Percentiles rank a stretch among this genome's conserved stretches.
phyloP scores from a whole-genome alignment of 2,797 vertebrate species.

The Kryptopterus vitreolus region DNA sequence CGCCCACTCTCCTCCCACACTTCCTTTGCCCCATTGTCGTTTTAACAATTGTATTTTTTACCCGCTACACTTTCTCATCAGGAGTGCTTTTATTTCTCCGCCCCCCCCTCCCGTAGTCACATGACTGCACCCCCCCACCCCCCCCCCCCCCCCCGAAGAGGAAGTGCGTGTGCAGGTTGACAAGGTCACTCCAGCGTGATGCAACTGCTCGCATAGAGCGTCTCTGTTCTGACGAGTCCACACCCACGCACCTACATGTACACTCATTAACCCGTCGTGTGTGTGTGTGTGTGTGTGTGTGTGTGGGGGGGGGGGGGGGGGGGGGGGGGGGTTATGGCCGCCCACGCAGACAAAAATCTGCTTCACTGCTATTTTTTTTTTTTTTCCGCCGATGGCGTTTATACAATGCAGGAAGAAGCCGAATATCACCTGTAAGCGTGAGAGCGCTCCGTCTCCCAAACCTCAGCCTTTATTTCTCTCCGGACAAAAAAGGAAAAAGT shows the following conservation, averaged over 20 bases:
- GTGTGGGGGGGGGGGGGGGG: background rate
- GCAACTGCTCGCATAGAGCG: constrained; percentile 37
- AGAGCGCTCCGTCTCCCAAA: too few relatives aligned
- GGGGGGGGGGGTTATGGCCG: constrained; percentile 5
- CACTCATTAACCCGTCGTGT: constrained; percentile 29
- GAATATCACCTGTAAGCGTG: too few relatives aligned
- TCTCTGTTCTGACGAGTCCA: constrained; percentile 42
- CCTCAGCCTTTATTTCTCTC: too few relatives aligned
- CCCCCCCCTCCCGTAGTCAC: too few relatives aligned
- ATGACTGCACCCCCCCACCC: too few relatives aligned
- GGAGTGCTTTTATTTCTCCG: background rate
- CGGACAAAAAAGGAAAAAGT: too few relatives aligned
- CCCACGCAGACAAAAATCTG: constrained; percentile 33
- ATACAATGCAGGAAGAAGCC: too few relatives aligned
- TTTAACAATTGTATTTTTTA: background rate
- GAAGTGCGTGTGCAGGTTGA: constrained; percentile 38
- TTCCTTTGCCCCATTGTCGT: too few relatives aligned
- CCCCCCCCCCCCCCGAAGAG: background rate
- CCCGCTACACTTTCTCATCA: background rate
- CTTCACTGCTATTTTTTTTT: background rate
- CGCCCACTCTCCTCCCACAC: too few relatives aligned
- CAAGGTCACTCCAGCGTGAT: constrained; percentile 33
- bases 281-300: constrained; percentile 16
- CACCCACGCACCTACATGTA: constrained; percentile 21
- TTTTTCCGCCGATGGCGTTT: too few relatives aligned